A percentile compares a stretch with the other conserved stretches of the same genome.
Evolutionary conservation across 1,140 invertebrate genomes (phyloP).

Genomic region (Cepaea nemoralis): DNA sequence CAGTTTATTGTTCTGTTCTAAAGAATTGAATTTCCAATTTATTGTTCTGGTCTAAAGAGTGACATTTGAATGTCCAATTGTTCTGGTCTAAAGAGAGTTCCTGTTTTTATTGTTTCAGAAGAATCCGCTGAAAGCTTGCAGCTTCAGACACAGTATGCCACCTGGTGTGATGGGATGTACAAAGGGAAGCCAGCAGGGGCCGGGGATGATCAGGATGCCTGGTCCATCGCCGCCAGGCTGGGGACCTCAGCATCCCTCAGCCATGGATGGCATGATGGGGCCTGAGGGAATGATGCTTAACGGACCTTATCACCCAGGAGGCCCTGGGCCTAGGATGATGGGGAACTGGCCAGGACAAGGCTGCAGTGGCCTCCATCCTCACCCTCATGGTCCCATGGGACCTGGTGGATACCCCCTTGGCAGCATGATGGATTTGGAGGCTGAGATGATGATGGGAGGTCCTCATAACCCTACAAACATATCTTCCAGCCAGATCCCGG

Average conservation of each 20-base stretch:
- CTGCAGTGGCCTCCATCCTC: conserved; percentile 40
- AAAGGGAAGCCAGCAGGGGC: conserved; percentile 21
- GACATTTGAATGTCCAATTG: too few relatives aligned
- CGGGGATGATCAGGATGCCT: conserved; percentile 43
- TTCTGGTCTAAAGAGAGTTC: too few relatives aligned
- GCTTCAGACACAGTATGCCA: conserved; percentile 14
- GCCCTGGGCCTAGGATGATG: conserved; percentile 23
- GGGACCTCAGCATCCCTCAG: conserved; percentile 17
- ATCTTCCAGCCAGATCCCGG: conserved; percentile 76
- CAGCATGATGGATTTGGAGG: conserved; percentile 58
- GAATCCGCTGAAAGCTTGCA: conserved; percentile 42
- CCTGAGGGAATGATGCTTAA: conserved; percentile 46
- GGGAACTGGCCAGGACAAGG: conserved; percentile 24
- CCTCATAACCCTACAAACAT: conserved; percentile 57
- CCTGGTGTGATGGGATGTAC: neutral
- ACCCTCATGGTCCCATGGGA: conserved; percentile 52
- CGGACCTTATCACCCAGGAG: conserved; percentile 42
- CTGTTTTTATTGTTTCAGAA: conserved; percentile 46
- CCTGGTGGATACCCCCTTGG: conserved; percentile 43
- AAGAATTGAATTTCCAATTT: too few relatives aligned
- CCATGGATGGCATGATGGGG: conserved; percentile 43
- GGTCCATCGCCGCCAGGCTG: conserved; percentile 38
- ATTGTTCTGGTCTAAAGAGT: too few relatives aligned
- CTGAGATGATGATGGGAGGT: conserved; percentile 55
- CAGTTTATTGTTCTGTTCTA: too few relatives aligned